Base-by-base conservation (phyloP, 2,888 invertebrate species). In the Amphipoea oculea region DNA sequence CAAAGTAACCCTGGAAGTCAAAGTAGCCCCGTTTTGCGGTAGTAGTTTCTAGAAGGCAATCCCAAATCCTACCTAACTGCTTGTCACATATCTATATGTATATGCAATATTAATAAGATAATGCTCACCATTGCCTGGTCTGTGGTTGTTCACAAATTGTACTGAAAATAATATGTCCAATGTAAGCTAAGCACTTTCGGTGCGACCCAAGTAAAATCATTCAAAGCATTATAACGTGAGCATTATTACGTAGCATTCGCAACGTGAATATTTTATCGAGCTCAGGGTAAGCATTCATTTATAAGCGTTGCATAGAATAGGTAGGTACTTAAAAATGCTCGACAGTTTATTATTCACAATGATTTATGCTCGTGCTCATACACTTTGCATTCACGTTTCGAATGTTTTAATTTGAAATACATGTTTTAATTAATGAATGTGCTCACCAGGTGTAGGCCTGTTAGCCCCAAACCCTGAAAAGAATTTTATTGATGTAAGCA, bases 121-220 rank as follows among this genome's bases (percentile, higher is more conserved):
- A 1, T 60, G 65, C 82, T 82, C 68, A 82, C 83, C 82, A 54
- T 20, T 67, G 36, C 57, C 51, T 12, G 83, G 83, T n/a, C 51
- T 57, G 68, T 68, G 72, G 66, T 82, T 82, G 57, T 80, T 67
- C 73, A 68, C 77, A 69, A 82, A 17, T 29, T 82, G 12, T 54
- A 77, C 83, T 82, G 82, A 77, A 82, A 84, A 76, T 48, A 84
- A 84, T 40, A 69, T 72, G 40, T n/a, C 20, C 17, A 63, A 57
- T 63, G 45, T 81, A 36, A 80, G 66, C 54, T 20, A 62, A 80
- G 45, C 42, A n/a, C 14, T 79, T 63, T 57, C 20, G 3, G 12
- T 57, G 48, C 20, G 12, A 45, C 42, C 17, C 6, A 63, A 70
- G 1, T 54, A 14, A 36, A 51, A 57, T 29, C 9, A 40, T 81